A percentile compares a stretch with the other conserved stretches of the same genome.
phyloP scores from a whole-genome alignment of 2,888 invertebrate species.

The Ochropleura leucogaster region DNA sequence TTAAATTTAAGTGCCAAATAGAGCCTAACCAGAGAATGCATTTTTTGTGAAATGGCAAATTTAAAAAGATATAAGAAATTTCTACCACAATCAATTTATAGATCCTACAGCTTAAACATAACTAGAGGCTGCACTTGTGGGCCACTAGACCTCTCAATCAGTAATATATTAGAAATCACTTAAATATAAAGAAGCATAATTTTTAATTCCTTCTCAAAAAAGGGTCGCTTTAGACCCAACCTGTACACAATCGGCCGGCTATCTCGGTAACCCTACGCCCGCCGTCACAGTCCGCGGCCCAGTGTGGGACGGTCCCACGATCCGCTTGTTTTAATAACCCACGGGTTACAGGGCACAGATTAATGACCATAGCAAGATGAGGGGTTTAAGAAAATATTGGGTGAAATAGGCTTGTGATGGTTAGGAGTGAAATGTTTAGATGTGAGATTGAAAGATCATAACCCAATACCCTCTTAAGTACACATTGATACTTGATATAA shows the following conservation, averaged over 20 bases:
- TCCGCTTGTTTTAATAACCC: constrained; percentile 63
- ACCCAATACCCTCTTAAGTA: not conserved
- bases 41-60: too few species aligned
- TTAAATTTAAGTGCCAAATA: too few species aligned
- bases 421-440: constrained; percentile 7
- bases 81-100: not conserved
- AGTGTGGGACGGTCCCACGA: constrained; percentile 72
- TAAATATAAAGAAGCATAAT: not conserved
- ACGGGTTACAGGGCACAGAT: constrained; percentile 60
- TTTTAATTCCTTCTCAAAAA: not conserved
- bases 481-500: not conserved
- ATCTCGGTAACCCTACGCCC: constrained; percentile 71
- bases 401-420: not conserved
- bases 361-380: constrained; percentile 58
- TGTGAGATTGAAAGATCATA: constrained; percentile 13
- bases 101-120: not conserved
- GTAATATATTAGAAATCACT: not conserved
- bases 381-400: constrained; percentile 40
- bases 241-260: constrained; percentile 57
- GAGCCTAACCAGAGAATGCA: too few species aligned
- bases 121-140: not conserved
- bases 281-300: constrained; percentile 68
- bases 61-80: too few species aligned
- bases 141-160: not conserved
- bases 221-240: constrained; percentile 27